Evolutionary conservation across 1,140 invertebrate species (phyloP).

Genomic region (Drosophila kohkoa): DNA sequence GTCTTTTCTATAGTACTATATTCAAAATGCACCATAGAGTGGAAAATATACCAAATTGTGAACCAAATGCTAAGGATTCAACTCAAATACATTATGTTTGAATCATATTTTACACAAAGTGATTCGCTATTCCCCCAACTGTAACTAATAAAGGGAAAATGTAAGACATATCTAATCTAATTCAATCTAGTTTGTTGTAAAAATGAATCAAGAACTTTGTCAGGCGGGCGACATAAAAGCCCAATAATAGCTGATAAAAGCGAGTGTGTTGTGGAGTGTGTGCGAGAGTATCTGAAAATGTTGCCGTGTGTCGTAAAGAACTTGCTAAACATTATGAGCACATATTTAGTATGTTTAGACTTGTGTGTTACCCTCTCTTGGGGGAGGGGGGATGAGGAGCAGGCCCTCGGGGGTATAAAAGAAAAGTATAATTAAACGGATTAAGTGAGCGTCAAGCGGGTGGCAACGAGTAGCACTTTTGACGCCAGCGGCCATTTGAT

Average conservation of each 20-base stretch:
- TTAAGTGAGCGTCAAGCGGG: conserved; percentile 47
- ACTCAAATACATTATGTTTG: too few relatives aligned
- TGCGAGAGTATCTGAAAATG: conserved; percentile 11
- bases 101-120: neutral
- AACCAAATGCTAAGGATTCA: too few relatives aligned
- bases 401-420: conserved; percentile 17
- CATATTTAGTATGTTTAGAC: conserved; percentile 27
- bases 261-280: neutral
- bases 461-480: conserved; percentile 53
- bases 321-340: conserved; percentile 12
- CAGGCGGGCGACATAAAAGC: neutral
- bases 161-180: neutral
- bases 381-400: too few relatives aligned
- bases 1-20: too few relatives aligned
- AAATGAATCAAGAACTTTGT: neutral
- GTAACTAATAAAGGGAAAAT: too few relatives aligned
- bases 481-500: conserved; percentile 51
- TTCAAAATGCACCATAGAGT: too few relatives aligned
- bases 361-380: neutral
- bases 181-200: neutral
- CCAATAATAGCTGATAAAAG: conserved; percentile 1
- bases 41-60: too few relatives aligned
- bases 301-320: conserved; percentile 31
- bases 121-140: neutral
- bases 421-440: conserved; percentile 53